Percentiles rank a stretch among this genome's conserved stretches.
Conservation (phyloP, 2,888 invertebrate species). For the Cantharis nigra region DNA sequence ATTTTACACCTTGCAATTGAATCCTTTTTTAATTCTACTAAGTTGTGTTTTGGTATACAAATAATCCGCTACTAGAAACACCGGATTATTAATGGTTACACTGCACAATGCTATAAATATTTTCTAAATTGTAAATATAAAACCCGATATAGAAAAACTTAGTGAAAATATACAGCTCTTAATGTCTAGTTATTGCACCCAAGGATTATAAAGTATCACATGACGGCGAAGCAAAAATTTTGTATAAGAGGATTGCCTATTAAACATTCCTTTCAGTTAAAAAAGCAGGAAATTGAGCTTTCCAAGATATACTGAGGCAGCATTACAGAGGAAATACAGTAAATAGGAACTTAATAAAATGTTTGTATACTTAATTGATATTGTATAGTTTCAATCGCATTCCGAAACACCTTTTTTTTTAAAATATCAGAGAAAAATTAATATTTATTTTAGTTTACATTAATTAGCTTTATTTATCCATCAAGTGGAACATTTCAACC, state of each 20-base stretch:
- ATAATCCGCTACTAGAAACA: neutral
- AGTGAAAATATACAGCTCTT: neutral
- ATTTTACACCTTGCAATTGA: neutral
- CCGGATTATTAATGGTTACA: neutral
- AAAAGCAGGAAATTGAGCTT: neutral
- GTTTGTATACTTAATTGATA: neutral
- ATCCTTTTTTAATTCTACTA: neutral
- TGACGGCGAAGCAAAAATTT: neutral
- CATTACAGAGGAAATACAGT: neutral
- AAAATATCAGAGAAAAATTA: no score
- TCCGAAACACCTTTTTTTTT: neutral
- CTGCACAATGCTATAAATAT: neutral
- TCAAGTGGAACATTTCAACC: neutral
- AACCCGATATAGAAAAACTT: neutral
- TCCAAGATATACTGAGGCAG: neutral
- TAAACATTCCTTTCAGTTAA: neutral
- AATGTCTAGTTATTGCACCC: neutral
- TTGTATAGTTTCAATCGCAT: neutral
- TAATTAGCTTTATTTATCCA: neutral
- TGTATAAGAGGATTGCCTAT: neutral
- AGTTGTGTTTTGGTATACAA: neutral
- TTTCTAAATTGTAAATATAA: neutral
- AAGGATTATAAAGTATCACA: neutral
- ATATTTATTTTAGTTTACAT: neutral
- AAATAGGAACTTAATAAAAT: neutral